These are phyloP conservation scores for Cecropterus lyciades DNA, from an alignment of 1,140 invertebrate species.

Conservation along the genomic window DNA sequence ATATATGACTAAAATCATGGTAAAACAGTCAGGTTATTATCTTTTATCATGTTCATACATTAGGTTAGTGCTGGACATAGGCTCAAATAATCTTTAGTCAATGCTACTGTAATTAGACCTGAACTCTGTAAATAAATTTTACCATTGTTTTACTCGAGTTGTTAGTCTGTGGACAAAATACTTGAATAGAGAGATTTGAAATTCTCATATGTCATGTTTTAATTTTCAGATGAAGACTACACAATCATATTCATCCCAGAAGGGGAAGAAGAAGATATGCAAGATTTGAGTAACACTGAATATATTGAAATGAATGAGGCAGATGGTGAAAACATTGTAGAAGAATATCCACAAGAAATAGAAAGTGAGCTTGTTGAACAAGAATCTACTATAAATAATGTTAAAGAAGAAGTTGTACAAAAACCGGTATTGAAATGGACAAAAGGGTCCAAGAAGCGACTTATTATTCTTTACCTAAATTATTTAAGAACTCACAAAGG, in stretches of 20 bases:
- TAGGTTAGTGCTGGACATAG: no score
- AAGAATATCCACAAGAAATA: conserved; percentile 10
- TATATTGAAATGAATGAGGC: conserved; percentile 40
- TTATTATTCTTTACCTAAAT: conserved; percentile 62
- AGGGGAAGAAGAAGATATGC: conserved; percentile 50
- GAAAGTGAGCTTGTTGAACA: conserved; percentile 17
- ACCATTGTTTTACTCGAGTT: no score
- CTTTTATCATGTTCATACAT: no score
- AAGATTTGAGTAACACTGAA: conserved; percentile 51
- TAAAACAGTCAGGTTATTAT: no score
- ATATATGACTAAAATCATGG: no score
- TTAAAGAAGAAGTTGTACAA: conserved; percentile 24
- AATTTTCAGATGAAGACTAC: conserved; percentile 71
- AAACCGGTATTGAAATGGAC: conserved; percentile 59
- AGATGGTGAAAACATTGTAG: conserved; percentile 12
- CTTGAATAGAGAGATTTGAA: no score
- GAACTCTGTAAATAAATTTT: no score
- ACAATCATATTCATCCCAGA: conserved; percentile 77
- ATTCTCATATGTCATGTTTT: background rate
- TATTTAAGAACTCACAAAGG: conserved; percentile 60
- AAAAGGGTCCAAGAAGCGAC: conserved; percentile 57
- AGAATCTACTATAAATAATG: conserved; percentile 8
- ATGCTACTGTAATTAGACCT: no score
- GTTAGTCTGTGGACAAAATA: no score
- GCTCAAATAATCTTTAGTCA: no score